A percentile compares a stretch with the other conserved stretches of the same genome.
phyloP scores from a whole-genome alignment of 2,797 vertebrate genomes.

The Benthosema pterotum region DNA sequence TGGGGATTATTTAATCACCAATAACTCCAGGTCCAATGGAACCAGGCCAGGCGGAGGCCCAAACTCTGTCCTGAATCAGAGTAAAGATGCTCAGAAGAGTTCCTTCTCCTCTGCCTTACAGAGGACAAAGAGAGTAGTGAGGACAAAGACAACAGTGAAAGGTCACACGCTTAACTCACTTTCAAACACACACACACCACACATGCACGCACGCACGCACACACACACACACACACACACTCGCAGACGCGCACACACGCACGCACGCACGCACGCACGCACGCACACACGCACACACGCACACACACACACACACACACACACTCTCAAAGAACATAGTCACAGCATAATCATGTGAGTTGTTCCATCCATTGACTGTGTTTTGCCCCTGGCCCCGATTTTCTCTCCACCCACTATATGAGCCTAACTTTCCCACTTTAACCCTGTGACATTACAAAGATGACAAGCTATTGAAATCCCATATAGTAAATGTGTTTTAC shows the following conservation, averaged over 20 bases:
- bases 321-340: conserved; percentile 68
- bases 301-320: conserved; percentile 46
- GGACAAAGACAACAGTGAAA: conserved; percentile 54
- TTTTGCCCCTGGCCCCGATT: conserved; percentile 43
- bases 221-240: conserved; percentile 34
- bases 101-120: conserved; percentile 42
- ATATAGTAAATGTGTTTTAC: neutral
- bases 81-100: conserved; percentile 26
- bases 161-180: conserved; percentile 25
- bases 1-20: too few species aligned
- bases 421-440: conserved; percentile 13
- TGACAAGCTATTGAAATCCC: conserved; percentile 9
- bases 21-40: conserved; percentile 27
- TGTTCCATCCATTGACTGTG: conserved; percentile 32
- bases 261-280: conserved; percentile 1
- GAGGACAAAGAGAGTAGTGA: conserved; percentile 56
- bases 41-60: conserved; percentile 7
- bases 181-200: conserved; percentile 13
- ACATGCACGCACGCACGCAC: conserved; percentile 36
- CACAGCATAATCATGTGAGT: conserved; percentile 80
- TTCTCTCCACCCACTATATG: conserved; percentile 13
- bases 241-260: conserved; percentile 19
- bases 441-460: neutral
- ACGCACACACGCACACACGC: conserved; percentile 1
- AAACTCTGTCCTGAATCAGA: conserved; percentile 5